These are phyloP conservation scores for Caenorhabditis sp. DNA, from an alignment of 2,888 invertebrate species.

Conservation along the genomic window DNA sequence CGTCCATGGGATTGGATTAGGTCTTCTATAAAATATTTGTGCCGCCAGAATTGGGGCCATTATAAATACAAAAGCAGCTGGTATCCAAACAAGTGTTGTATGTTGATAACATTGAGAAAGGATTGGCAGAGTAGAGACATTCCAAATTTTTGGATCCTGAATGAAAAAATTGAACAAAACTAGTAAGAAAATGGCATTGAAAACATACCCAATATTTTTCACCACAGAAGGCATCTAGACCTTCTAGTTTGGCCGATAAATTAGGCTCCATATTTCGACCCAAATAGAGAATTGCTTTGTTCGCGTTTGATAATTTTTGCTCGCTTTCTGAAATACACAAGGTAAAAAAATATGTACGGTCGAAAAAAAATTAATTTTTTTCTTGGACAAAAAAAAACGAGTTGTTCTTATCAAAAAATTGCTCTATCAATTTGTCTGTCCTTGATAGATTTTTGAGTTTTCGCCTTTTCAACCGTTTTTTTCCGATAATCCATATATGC, in stretches of 20 bases:
- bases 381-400: background rate
- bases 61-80: slow-evolving; percentile 75
- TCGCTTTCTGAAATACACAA: background rate
- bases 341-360: background rate
- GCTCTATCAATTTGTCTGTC: background rate
- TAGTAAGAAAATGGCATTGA: no score
- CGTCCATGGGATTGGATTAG: slow-evolving; percentile 62
- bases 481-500: background rate
- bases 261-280: slow-evolving; percentile 22
- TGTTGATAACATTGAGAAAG: slow-evolving; percentile 90
- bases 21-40: slow-evolving; percentile 55
- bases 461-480: background rate
- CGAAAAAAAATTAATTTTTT: background rate
- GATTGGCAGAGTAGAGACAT: slow-evolving; percentile 81
- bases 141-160: slow-evolving; percentile 82
- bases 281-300: no score
- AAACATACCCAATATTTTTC: slow-evolving; percentile 61
- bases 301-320: background rate
- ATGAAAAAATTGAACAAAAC: slow-evolving; percentile 70
- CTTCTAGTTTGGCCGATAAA: slow-evolving; percentile 31
- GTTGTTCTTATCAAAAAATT: background rate
- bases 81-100: slow-evolving; percentile 87
- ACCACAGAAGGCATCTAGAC: slow-evolving; percentile 64
- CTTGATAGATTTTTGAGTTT: background rate
- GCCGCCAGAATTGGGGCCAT: slow-evolving; percentile 60